These are phyloP conservation scores for Lycia hirtaria DNA, from an alignment of 2,888 invertebrate genomes.

Conservation along the genomic window DNA sequence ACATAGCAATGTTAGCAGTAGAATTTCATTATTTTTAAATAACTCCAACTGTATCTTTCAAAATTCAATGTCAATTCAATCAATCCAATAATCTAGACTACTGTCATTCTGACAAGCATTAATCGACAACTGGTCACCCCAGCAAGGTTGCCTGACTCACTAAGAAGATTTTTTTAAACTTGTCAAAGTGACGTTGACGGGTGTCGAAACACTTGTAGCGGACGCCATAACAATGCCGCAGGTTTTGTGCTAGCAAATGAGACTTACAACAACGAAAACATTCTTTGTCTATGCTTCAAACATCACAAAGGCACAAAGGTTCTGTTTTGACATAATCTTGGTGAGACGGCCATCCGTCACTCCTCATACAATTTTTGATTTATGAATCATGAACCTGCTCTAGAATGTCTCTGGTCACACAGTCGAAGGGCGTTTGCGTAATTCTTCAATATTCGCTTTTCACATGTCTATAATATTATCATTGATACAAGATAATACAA, in stretches of 20 bases:
- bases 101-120: conserved; percentile 54
- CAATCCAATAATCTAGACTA: conserved; percentile 25
- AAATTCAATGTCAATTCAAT: conserved; percentile 9
- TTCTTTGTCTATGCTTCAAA: too few relatives aligned
- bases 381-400: conserved; percentile 63
- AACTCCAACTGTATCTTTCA: too few relatives aligned
- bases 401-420: conserved; percentile 51
- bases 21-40: background rate
- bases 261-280: conserved; percentile 65
- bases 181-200: conserved; percentile 74
- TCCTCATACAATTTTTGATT: conserved; percentile 64
- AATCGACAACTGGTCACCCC: conserved; percentile 53
- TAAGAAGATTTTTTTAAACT: conserved; percentile 64
- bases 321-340: conserved; percentile 70
- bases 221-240: conserved; percentile 66
- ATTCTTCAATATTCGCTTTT: conserved; percentile 35
- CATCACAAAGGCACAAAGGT: conserved; percentile 72
- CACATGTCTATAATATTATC: conserved; percentile 20
- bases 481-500: conserved; percentile 28
- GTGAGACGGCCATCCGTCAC: conserved; percentile 66
- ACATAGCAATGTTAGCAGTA: background rate
- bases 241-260: conserved; percentile 66
- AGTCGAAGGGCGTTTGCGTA: conserved; percentile 44
- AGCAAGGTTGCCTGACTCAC: conserved; percentile 59
- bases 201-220: conserved; percentile 76